A percentile compares a stretch with the other conserved stretches of the same genome.
phyloP scores from a whole-genome alignment of 2,888 invertebrate species.

The Venusia cambrica region DNA sequence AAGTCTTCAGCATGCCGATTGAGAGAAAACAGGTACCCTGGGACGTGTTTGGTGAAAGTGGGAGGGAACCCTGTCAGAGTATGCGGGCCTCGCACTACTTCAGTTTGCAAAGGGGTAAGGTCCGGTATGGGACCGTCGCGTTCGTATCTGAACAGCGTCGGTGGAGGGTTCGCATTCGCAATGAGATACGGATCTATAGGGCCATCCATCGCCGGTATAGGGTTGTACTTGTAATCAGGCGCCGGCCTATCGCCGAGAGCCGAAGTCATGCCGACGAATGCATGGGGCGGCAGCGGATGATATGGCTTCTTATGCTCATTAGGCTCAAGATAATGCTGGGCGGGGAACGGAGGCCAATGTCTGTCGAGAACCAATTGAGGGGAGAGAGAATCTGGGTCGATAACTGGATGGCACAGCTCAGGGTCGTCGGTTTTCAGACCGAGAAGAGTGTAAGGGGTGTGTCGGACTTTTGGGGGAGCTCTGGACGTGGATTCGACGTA shows the following conservation, averaged over 20 bases:
- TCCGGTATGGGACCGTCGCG: conserved; percentile 71
- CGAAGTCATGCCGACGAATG: conserved; percentile 71
- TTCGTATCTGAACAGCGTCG: conserved; percentile 67
- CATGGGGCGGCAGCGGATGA: conserved; percentile 64
- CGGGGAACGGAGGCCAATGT: conserved; percentile 73
- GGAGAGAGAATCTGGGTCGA: conserved; percentile 62
- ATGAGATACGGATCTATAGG: conserved; percentile 65
- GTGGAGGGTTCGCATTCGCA: conserved; percentile 56
- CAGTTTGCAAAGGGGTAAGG: conserved; percentile 53
- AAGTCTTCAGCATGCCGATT: conserved; percentile 72
- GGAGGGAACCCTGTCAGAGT: conserved; percentile 72
- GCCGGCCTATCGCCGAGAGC: conserved; percentile 63
- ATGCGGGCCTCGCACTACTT: conserved; percentile 58
- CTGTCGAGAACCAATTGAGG: conserved; percentile 62
- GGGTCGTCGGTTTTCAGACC: conserved; percentile 67
- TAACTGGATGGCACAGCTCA: conserved; percentile 50
- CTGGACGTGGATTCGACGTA: conserved; percentile 65
- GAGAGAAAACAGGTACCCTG: conserved; percentile 69
- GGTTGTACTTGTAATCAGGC: conserved; percentile 67
- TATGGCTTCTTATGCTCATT: conserved; percentile 54
- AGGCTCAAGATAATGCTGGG: conserved; percentile 68
- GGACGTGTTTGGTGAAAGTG: conserved; percentile 71
- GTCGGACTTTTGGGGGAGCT: conserved; percentile 44
- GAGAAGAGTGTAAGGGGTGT: conserved; percentile 65
- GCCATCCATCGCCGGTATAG: conserved; percentile 61